Percentiles rank a stretch among this genome's conserved stretches.
Evolutionary conservation across 1,140 invertebrate species (phyloP).

Genomic region (Diuraphis noxia): DNA sequence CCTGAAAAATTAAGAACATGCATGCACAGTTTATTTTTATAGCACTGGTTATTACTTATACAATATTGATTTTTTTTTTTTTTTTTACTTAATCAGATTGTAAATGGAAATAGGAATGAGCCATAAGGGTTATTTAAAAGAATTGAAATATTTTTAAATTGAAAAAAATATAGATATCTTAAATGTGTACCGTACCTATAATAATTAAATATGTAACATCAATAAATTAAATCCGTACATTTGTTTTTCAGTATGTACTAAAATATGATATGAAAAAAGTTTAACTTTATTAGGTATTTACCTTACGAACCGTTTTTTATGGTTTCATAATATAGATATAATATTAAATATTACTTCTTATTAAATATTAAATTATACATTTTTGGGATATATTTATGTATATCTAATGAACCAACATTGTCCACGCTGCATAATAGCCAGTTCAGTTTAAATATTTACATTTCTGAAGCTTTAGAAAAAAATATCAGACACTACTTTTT

Average conservation of each 20-base stretch:
- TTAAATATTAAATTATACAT: background rate
- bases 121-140: background rate
- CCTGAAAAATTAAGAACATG: background rate
- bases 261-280: background rate
- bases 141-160: background rate
- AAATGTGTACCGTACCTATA: background rate
- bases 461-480: background rate
- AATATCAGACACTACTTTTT: background rate
- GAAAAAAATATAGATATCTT: background rate
- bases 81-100: background rate
- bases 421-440: background rate
- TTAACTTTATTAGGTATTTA: slow-evolving; percentile 1
- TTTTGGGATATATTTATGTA: background rate
- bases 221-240: background rate
- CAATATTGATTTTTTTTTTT: background rate
- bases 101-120: background rate
- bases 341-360: background rate
- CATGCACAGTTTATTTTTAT: background rate
- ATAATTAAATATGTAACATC: background rate
- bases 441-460: background rate
- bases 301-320: background rate
- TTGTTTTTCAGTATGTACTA: background rate
- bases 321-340: background rate
- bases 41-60: background rate
- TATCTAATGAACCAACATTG: background rate